These are phyloP conservation scores for Diplosoma virens DNA, from an alignment of 23 tunicate species.

Conservation along the genomic window DNA sequence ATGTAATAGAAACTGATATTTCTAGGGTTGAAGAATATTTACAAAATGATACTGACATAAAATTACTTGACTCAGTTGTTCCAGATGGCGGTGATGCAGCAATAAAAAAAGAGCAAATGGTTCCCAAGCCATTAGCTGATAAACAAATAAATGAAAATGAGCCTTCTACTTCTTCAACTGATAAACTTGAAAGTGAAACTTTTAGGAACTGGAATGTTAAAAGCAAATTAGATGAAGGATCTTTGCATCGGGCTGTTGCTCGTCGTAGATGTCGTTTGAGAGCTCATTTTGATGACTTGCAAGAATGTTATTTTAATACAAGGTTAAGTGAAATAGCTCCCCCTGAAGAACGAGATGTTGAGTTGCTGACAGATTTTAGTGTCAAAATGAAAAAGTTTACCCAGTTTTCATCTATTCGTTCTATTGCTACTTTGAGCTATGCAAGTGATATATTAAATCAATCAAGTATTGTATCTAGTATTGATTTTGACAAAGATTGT, in stretches of 20 bases:
- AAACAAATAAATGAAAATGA: background rate
- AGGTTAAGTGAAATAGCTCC: conserved; percentile 73
- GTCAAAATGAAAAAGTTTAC: conserved; percentile 68
- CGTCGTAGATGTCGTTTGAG: conserved; percentile 49
- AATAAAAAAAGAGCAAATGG: conserved; percentile 82
- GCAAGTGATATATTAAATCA: conserved; percentile 85
- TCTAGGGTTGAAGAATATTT: conserved; percentile 58
- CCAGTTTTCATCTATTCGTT: conserved; percentile 64
- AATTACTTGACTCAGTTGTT: conserved; percentile 69
- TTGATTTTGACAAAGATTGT: conserved; percentile 94
- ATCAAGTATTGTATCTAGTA: conserved; percentile 92
- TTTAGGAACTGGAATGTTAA: conserved; percentile 42
- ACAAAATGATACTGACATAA: conserved; percentile 31
- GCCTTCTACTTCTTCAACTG: conserved; percentile 20
- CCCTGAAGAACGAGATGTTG: conserved; percentile 52
- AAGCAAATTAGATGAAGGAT: conserved; percentile 62
- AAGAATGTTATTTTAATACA: conserved; percentile 78
- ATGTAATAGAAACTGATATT: conserved; percentile 71
- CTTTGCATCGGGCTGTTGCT: conserved; percentile 62
- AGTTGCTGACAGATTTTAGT: conserved; percentile 70
- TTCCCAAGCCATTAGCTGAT: conserved; percentile 70
- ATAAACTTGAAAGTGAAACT: conserved; percentile 33
- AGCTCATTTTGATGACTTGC: conserved; percentile 71
- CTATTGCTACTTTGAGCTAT: conserved; percentile 81
- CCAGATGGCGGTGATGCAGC: conserved; percentile 41